phyloP scores from a whole-genome alignment of 2,113 vertebrate species.

The Nycticebus coucang region DNA sequence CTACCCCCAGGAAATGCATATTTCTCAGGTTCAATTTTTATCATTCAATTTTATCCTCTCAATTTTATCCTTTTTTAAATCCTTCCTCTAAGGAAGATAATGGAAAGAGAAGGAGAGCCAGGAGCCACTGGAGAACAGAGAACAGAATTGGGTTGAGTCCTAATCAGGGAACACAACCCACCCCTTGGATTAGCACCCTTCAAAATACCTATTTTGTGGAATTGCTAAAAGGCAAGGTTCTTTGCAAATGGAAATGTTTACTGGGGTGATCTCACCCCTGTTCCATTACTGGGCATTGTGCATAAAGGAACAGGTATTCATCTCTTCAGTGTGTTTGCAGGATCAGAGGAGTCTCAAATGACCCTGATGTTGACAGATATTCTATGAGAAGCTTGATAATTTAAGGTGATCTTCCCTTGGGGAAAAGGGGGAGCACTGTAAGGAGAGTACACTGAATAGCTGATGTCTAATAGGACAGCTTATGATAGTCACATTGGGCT shows the following conservation, averaged over 20 bases:
- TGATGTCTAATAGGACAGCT: background rate
- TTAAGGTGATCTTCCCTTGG: background rate
- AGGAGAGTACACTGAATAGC: background rate
- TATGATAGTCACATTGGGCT: background rate
- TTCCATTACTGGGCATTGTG: background rate
- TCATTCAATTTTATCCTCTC: too few species aligned
- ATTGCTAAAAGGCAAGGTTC: background rate
- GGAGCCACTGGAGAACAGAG: background rate
- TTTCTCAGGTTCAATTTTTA: background rate
- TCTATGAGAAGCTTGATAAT: background rate
- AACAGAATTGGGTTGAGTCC: background rate
- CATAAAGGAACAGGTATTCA: background rate
- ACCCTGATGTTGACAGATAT: background rate
- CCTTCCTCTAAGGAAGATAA: background rate
- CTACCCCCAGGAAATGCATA: background rate
- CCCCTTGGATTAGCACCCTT: background rate
- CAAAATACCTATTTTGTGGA: background rate
- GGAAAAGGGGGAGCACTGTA: background rate
- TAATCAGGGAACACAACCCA: background rate
- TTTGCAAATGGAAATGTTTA: background rate
- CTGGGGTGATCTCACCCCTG: background rate
- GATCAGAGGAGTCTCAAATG: background rate
- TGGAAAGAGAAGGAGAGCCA: background rate
- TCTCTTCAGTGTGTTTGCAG: conserved; percentile 1
- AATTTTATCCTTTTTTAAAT: too few species aligned